These are phyloP conservation scores for Rattus rattus DNA, from an alignment of 2,113 vertebrate genomes.

Conservation along the genomic window DNA sequence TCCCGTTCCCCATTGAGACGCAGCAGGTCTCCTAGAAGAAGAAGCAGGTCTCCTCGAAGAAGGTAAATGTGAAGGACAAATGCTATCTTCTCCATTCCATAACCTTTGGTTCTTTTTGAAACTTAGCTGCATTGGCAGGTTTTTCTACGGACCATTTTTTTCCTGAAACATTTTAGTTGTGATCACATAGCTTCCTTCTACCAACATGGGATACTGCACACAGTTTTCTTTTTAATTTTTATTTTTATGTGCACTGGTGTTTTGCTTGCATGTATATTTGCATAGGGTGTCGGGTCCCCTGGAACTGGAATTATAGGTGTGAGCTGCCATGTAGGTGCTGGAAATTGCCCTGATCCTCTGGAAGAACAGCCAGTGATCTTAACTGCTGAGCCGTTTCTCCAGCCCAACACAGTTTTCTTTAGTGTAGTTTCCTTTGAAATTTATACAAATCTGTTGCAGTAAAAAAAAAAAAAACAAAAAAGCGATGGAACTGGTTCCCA, in stretches of 20 bases:
- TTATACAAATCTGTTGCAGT: neutral
- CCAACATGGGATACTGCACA: neutral
- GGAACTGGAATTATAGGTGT: no score
- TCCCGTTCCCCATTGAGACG: conserved; percentile 91
- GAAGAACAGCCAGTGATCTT: no score
- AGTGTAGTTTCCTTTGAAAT: neutral
- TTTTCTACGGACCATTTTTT: neutral
- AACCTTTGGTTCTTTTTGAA: neutral
- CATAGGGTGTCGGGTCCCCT: no score
- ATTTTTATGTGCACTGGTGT: no score
- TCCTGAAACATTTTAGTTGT: neutral
- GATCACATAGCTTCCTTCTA: neutral
- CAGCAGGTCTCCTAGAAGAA: conserved; percentile 91
- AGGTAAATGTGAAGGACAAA: conserved; percentile 85
- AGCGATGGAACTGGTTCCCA: no score
- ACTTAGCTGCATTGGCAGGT: neutral
- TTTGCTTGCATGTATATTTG: no score
- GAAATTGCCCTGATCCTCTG: no score
- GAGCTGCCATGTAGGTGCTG: no score
- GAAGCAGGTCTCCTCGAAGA: conserved; percentile 93
- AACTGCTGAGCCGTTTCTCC: no score
- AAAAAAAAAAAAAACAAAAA: no score
- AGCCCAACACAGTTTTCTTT: neutral
- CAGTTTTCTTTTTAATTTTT: neutral
- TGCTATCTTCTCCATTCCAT: neutral